Evolutionary conservation across 2,888 invertebrate species (phyloP), one percentile per base, ranked within the genome.

Genomic region (Agriopis aurantiaria): DNA sequence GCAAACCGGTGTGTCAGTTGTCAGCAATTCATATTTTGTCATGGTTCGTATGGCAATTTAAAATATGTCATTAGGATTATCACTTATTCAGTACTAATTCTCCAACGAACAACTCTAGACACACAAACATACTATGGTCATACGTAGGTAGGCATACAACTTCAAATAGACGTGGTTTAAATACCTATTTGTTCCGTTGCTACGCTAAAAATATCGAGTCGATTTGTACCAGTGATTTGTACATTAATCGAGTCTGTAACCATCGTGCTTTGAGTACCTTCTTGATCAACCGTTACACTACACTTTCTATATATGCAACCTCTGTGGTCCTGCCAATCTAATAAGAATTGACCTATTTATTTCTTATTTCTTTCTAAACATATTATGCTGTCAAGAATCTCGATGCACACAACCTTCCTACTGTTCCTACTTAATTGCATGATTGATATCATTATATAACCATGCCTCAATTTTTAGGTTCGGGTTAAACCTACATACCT

Each of bases 1-100:
- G 17, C 40, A 48, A 59, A 64, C 58, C 59, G 43, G 53, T 64
- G 41, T 60, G 49, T 33, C 55, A 17, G 14, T 46, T 61, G 56
- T 61, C 57, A 58, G 46, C 49, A 5, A 14, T 17, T 23, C 3
- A 23, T 58, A 23, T 57, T 51, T 10, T 52, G 41, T 14, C 45
- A 23, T 60, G 60, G 56, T 45, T 65, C 56, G 51, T 12, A 40
- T 23, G 11, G 52, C 8, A 43, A 52, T 60, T 51, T 65, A 41
- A 46, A 60, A 41, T 14, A 43, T 57, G 17, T 11, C 17, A 11
- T 56, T 58, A 3, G 11, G n/a, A 14, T 48, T 56, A 49, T 17
- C 48, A 49, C 17, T 49, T 43, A 17, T 48, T 33, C 46, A 8
- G 10, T 11, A 46, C 7, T 33, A 12, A 33, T n/a, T 58, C 23